Percentiles rank a stretch among this genome's conserved stretches.
These are phyloP conservation scores for Hydropsyche betteni DNA, from an alignment of 2,888 invertebrate species.

Conservation along the genomic window DNA sequence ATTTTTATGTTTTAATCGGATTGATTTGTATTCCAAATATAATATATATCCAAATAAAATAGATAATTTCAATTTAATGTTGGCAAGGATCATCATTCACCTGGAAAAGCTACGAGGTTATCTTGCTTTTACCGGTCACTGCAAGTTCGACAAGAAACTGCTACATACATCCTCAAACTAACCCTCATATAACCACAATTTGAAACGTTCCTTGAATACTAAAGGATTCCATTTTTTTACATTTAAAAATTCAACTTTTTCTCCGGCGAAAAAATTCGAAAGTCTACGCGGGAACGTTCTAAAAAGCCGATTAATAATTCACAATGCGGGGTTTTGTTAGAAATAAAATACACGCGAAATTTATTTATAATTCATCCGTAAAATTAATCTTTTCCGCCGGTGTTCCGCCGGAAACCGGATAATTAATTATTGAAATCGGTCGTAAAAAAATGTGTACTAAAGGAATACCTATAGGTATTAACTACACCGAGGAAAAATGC, in stretches of 20 bases:
- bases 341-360: slow-evolving; percentile 24
- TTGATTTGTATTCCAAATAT: too few relatives aligned
- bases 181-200: slow-evolving; percentile 7
- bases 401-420: slow-evolving; percentile 22
- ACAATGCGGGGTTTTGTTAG: neutral
- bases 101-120: slow-evolving; percentile 18
- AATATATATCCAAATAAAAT: too few relatives aligned
- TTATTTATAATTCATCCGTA: slow-evolving; percentile 27
- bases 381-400: slow-evolving; percentile 27
- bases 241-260: too few relatives aligned
- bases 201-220: too few relatives aligned
- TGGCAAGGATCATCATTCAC: slow-evolving; percentile 5
- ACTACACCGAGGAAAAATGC: neutral
- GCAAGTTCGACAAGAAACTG: slow-evolving; percentile 25
- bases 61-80: neutral
- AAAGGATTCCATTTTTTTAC: too few relatives aligned
- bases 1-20: too few relatives aligned
- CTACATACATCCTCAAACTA: slow-evolving; percentile 2
- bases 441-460: slow-evolving; percentile 3
- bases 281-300: too few relatives aligned
- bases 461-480: neutral
- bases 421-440: slow-evolving; percentile 30
- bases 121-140: slow-evolving; percentile 27
- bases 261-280: too few relatives aligned
- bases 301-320: slow-evolving; percentile 9